phyloP scores from a whole-genome alignment of 2,888 invertebrate genomes.

The Mesorhabditis sp. region DNA sequence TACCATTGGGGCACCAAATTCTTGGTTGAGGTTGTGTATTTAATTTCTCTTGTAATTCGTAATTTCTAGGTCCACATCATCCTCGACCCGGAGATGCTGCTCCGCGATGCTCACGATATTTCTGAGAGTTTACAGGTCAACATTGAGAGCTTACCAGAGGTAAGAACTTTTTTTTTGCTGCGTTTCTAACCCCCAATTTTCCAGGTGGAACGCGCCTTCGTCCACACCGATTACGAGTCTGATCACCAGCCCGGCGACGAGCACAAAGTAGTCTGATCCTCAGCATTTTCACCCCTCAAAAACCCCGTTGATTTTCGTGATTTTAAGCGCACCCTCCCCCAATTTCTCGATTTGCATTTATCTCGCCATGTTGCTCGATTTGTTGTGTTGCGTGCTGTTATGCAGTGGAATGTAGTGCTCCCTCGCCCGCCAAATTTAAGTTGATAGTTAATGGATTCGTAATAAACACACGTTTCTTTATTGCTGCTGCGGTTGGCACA shows the following conservation, averaged over 20 bases:
- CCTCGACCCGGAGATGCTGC: conserved; percentile 60
- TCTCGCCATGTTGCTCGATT: no score
- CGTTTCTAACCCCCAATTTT: neutral
- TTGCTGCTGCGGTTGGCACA: no score
- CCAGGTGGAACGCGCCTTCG: conserved; percentile 63
- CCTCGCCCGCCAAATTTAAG: no score
- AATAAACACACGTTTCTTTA: no score
- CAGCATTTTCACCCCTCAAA: neutral
- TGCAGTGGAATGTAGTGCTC: no score
- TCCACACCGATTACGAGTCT: conserved; percentile 63
- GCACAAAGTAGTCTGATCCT: conserved; percentile 60
- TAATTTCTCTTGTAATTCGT: neutral
- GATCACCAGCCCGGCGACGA: conserved; percentile 60
- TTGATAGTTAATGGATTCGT: no score
- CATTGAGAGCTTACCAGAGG: conserved; percentile 60
- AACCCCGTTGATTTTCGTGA: accelerated
- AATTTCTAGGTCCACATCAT: conserved; percentile 59
- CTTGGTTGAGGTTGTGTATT: conserved; percentile 56
- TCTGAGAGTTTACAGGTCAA: conserved; percentile 62
- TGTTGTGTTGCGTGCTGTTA: no score
- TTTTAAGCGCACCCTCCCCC: no score
- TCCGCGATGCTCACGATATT: conserved; percentile 62
- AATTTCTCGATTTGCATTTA: no score
- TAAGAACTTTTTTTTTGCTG: conserved; percentile 7
- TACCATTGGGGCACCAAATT: conserved; percentile 63